Conservation (phyloP, 2,888 invertebrate genomes). For the Saturnia japonica region DNA sequence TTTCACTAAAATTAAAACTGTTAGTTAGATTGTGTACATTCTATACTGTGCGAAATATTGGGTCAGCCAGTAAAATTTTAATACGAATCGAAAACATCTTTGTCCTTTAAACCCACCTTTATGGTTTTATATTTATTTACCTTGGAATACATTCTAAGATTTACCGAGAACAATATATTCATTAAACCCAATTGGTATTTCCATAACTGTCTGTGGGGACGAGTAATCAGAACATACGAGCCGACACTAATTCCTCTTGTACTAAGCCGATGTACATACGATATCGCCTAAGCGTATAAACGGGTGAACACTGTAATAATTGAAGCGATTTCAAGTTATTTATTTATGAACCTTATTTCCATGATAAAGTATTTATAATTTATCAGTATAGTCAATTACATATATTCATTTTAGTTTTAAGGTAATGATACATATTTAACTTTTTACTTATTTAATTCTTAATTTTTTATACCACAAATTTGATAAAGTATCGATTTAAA, state of each 20-base stretch:
- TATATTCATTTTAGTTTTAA: too few relatives aligned
- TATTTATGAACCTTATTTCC: background rate
- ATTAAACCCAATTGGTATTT: constrained; percentile 26
- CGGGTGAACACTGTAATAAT: background rate
- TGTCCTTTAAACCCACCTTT: background rate
- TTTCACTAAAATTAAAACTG: too few relatives aligned
- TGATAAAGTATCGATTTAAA: too few relatives aligned
- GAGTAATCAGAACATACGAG: constrained; percentile 24
- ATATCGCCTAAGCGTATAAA: background rate
- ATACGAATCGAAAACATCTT: background rate
- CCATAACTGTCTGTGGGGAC: constrained; percentile 24
- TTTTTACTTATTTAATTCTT: too few relatives aligned
- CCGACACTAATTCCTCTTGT: constrained; percentile 22
- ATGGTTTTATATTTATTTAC: constrained; percentile 8
- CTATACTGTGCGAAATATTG: too few relatives aligned
- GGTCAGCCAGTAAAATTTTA: background rate
- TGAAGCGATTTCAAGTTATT: background rate
- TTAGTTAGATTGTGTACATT: too few relatives aligned
- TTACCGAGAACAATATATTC: constrained; percentile 21
- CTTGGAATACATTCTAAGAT: constrained; percentile 25
- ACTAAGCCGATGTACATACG: constrained; percentile 12
- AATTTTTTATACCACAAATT: too few relatives aligned
- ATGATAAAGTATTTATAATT: background rate
- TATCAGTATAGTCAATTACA: too few relatives aligned
- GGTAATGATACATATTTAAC: too few relatives aligned